Percentiles rank a stretch among this genome's conserved stretches.
phyloP scores from a whole-genome alignment of 1,140 invertebrate species.

The Arion vulgaris region DNA sequence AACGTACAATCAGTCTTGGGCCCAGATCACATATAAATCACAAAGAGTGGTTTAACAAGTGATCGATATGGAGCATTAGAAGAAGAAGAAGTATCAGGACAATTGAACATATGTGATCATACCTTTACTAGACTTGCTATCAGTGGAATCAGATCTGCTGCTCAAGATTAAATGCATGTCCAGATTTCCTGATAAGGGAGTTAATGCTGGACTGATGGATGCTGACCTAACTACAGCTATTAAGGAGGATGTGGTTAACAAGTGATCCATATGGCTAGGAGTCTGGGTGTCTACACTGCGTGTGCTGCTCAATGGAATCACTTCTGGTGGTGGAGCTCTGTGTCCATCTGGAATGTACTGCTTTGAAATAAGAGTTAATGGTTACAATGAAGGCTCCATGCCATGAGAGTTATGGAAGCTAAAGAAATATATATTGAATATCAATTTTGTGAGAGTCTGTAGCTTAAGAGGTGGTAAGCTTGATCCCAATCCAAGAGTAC shows the following conservation, averaged over 20 bases:
- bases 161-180: conserved; percentile 71
- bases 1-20: no score
- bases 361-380: background rate
- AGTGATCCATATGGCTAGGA: conserved; percentile 75
- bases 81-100: no score
- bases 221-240: conserved; percentile 53
- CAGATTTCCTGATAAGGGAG: conserved; percentile 12
- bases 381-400: background rate
- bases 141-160: conserved; percentile 71
- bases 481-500: no score
- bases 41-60: no score
- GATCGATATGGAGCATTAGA: no score
- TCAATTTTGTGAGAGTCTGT: no score
- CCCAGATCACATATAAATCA: no score
- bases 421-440: no score
- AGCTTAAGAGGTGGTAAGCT: no score
- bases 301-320: conserved; percentile 76
- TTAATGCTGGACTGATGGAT: conserved; percentile 63
- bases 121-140: conserved; percentile 52
- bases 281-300: conserved; percentile 89
- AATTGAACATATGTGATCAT: no score
- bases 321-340: conserved; percentile 84
- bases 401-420: no score
- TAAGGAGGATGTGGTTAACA: conserved; percentile 21
- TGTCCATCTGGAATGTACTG: conserved; percentile 82